These are phyloP conservation scores for Sebastes taczanowskii DNA, from an alignment of 2,797 vertebrate genomes.

Conservation along the genomic window DNA sequence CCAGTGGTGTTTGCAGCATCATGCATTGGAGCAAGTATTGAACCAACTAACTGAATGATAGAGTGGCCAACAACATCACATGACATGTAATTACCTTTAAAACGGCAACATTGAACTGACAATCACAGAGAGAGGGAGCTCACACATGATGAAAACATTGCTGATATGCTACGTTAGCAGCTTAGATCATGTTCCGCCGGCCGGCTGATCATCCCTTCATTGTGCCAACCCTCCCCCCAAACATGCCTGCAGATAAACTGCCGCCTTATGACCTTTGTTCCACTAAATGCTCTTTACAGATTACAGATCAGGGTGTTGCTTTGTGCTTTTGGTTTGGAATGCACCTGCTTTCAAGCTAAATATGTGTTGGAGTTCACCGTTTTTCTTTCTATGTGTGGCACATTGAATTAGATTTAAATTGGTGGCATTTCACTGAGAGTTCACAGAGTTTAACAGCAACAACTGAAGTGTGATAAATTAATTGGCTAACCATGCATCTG, in stretches of 20 bases:
- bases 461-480: background rate
- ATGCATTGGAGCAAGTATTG: background rate
- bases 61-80: background rate
- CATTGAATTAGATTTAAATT: background rate
- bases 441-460: background rate
- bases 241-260: conserved; percentile 7
- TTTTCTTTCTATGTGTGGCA: background rate
- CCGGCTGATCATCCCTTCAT: background rate
- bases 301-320: conserved; percentile 17
- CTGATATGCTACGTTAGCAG: background rate
- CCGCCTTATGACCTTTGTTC: conserved; percentile 33
- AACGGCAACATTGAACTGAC: background rate
- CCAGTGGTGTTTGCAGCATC: background rate
- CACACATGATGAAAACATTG: background rate
- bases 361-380: background rate
- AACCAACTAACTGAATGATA: background rate
- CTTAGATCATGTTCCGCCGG: background rate
- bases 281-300: conserved; percentile 25
- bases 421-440: background rate
- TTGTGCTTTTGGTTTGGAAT: background rate
- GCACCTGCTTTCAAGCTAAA: background rate
- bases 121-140: background rate
- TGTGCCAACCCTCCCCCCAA: background rate
- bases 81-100: conserved; percentile 1
- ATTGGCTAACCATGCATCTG: background rate